Base-by-base conservation (phyloP, 2,113 vertebrate species). In the Sterna hirundo region DNA sequence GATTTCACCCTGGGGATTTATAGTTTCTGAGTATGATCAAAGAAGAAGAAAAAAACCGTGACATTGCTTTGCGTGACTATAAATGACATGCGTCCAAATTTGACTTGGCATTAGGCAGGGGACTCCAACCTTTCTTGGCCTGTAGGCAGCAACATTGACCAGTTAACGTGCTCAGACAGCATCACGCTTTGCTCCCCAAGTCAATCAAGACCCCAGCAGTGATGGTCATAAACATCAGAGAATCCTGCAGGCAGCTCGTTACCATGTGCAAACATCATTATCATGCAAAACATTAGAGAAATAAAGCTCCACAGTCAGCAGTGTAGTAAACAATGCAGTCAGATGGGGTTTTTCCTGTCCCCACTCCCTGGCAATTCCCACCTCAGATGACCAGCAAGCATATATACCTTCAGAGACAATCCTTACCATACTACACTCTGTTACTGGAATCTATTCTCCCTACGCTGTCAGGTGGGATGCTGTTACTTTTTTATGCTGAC, bases 201-300 rank as follows among this genome's bases (percentile, higher is more conserved):
- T 85, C 94, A 65, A 58, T 96, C 78, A 83, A 74, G 85, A 83
- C 79, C 96, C 90, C 94, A 96, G 93, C 93, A 72, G 94, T 29
- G 93, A 88, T 13, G 78, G 75, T 61, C 87, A 74, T 96, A 96
- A 97, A 96, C 96, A 96, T 97, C 96, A 97, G 93, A 96, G 96
- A 88, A 80, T 70, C 96, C 94, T 83, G 94, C 92, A 74, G 92
- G 93, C 96, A 88, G 92, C 87, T 96, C 12, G 1, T 96, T 81
- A 91, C 93, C 84, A 66, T 96, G 92, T 88, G 86, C 94, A 96
- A 96, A 96, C 94, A 97, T 76, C 61, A 69, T 96, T 88, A 78
- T 81, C 78, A 77, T 74, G 76, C 75, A 72, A 91, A 88, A 84
- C 74, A 44, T 60, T 51, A 78, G 46, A 82, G 81, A 91, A 72